phyloP scores from a whole-genome alignment of 2,113 vertebrate species.

The Esox niger region DNA sequence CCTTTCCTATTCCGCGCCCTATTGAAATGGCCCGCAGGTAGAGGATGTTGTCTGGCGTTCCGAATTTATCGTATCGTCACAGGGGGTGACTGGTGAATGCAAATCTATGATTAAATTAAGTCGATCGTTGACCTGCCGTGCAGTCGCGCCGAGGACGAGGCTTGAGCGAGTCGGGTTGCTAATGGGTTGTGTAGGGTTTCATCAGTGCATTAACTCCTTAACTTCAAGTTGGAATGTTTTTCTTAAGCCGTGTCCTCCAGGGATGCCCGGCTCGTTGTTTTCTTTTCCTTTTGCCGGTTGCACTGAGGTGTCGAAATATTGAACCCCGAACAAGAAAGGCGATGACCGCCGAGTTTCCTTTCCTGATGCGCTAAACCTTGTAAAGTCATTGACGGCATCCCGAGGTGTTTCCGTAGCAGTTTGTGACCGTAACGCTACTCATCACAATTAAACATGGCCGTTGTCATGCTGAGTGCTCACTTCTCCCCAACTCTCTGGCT shows the following conservation, averaged over 20 bases:
- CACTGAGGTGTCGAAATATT: conserved; percentile 82
- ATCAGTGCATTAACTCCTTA: conserved; percentile 78
- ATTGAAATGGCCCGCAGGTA: conserved; percentile 16
- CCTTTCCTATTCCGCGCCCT: background rate
- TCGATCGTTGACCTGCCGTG: conserved; percentile 68
- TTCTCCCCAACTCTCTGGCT: too few species aligned
- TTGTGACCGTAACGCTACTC: conserved; percentile 77
- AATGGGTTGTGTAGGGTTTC: conserved; percentile 61
- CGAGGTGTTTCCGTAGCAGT: conserved; percentile 61
- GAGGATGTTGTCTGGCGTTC: background rate
- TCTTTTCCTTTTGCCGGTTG: conserved; percentile 80
- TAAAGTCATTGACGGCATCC: conserved; percentile 60
- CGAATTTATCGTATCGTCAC: conserved; percentile 18
- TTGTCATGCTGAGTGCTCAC: too few species aligned
- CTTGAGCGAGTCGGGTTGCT: conserved; percentile 75
- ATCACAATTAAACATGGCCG: conserved; percentile 69
- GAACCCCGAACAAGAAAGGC: conserved; percentile 82
- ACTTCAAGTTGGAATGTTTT: conserved; percentile 65
- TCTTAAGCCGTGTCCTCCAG: conserved; percentile 61
- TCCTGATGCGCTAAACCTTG: conserved; percentile 49
- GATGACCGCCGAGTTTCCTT: conserved; percentile 67
- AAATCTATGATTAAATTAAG: conserved; percentile 69
- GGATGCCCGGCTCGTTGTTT: conserved; percentile 76
- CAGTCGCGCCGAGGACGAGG: conserved; percentile 60
- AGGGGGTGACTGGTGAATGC: conserved; percentile 74